Evolutionary conservation across 2,113 vertebrate species (phyloP).

Genomic region (Rhinolophus ferrumequinum): DNA sequence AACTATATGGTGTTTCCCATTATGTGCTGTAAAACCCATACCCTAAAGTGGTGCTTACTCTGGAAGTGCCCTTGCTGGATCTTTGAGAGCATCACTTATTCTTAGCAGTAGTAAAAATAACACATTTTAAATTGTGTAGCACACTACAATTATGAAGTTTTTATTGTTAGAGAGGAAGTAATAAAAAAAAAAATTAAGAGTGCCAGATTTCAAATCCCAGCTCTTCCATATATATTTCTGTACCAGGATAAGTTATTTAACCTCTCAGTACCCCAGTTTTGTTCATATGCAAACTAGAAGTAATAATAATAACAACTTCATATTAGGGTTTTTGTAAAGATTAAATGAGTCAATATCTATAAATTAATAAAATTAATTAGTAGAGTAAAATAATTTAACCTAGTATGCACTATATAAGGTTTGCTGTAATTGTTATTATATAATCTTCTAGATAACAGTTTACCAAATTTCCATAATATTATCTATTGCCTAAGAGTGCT

Average conservation of each 20-base stretch:
- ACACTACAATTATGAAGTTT: not conserved
- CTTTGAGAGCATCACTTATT: not conserved
- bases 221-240: not conserved
- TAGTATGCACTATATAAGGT: not conserved
- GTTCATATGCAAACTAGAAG: not conserved
- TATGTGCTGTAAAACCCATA: not conserved
- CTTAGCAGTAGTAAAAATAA: not conserved
- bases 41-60: not conserved
- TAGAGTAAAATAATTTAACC: not conserved
- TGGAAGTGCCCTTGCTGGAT: not conserved
- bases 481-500: not conserved
- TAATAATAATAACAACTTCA: not conserved
- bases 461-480: not conserved
- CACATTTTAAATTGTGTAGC: not conserved
- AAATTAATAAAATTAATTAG: slow-evolving; percentile 21
- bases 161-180: not conserved
- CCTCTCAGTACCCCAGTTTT: not conserved
- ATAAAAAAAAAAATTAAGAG: not conserved
- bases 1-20: not conserved
- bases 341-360: not conserved
- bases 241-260: not conserved
- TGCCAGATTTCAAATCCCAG: not conserved
- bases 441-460: not conserved
- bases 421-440: not conserved
- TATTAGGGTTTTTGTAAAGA: not conserved